Evolutionary conservation across 2,113 vertebrate species (phyloP), one percentile per base, ranked within the genome.

Genomic region (Lichenostomus cassidix): DNA sequence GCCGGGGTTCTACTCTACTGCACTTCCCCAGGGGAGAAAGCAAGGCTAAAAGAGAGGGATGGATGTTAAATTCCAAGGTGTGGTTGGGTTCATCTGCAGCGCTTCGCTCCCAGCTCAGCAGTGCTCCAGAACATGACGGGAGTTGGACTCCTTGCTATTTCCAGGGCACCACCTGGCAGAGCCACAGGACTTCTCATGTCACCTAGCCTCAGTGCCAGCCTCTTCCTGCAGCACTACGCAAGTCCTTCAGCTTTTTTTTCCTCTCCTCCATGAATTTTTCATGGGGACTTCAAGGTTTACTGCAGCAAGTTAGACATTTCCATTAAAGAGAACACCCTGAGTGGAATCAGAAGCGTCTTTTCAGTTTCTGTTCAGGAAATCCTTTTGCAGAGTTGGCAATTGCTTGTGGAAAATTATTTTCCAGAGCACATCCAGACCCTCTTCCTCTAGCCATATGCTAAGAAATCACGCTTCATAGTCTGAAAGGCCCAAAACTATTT

Each of bases 361-460:
- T 83, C 70, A 70, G 84, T 63, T 78, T 82, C 74, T 2, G 6
- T 49, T 85, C 81, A 95, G 89, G 87, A 97, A 95, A 85, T 82
- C 62, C 81, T 89, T 91, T 83, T 89, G 80, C 87, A 75, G 69
- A 84, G 50, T 31, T 95, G 95, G 83, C 94, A 94, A 79, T 78
- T 8, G 18, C 59, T 70, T 76, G 50, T 87, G 82, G 63, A 95
- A 97, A 94, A 95, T 87, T 76, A 87, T 94, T 92, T 95, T 95
- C 81, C 93, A 87, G 87, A 92, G 41, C 84, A 83, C 87, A 95
- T 68, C 46, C 92, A 95, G 79, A 86, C 59, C 71, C 71, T 95
- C 59, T 95, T 90, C 83, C 78, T 90, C 81, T 87, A 87, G 46
- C 89, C 93, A 95, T 94, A 94, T 94, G 87, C 58, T 94, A 83